Base-by-base conservation (phyloP, 2,113 vertebrate species). In the Malurus cyaneus region DNA sequence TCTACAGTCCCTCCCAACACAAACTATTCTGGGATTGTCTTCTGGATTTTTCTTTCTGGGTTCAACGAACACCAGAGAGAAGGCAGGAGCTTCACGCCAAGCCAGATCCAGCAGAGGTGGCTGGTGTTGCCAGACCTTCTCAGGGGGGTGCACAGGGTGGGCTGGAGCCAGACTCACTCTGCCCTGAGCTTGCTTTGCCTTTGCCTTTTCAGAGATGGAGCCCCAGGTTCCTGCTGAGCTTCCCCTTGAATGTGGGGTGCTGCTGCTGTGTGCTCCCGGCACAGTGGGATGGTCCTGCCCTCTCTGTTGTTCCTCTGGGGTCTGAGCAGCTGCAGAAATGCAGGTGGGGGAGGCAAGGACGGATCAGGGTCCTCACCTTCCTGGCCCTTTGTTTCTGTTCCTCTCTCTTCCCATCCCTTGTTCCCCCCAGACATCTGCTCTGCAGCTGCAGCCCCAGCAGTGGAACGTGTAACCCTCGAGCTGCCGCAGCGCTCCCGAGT, bases 381-480 rank as follows among this genome's bases (percentile, higher is more conserved):
- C 91, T 86, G 80, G 83, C 83, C 80, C 77, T 94, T 92, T 92
- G 91, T 96, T 93, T 84, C 86, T 88, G 28, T 85, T 94, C 66
- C 85, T 44, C 31, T 79, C 2, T 80, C 78, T 62, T 71, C 88
- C 67, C 64, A 76, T 73, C 65, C 80, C 80, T 39, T 44, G 20
- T 52, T 92, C 34, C 49, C 46, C 36, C 11, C 80, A 88, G 56
- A 83, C 94, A 94, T 95, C 92, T 96, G 95, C 80, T 96, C 12
- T 66, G 86, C 96, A 96, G 90, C 95, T 92, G 95, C 91, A 83
- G 72, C 6, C 2, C 3, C 23, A 41, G 3, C 23, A 8, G 69
- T 18, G 60, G 61, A 14, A 7, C 0, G 3, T 64, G 90, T 94
- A 95, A 60, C 92, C 86, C 94, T 60, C 2, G 29, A 76, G 60